Conservation (phyloP, 2,797 vertebrate species). For the Neosilurus mollespiculum region DNA sequence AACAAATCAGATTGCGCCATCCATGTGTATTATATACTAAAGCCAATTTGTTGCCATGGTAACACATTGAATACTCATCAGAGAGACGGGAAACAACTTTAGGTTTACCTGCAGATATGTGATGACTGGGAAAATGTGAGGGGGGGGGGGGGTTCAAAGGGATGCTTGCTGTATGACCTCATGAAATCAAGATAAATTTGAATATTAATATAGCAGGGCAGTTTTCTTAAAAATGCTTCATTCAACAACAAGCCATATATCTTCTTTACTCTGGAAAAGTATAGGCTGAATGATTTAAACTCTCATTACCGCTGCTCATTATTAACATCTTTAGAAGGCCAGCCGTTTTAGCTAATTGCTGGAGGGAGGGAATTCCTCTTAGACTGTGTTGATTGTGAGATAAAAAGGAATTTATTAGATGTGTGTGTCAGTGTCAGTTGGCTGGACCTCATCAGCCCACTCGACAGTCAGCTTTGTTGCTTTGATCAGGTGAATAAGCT, state of each 20-base stretch:
- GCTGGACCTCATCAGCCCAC: conserved; percentile 14
- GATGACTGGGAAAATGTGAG: background rate
- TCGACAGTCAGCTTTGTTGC: background rate
- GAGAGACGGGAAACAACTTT: background rate
- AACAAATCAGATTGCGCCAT: no score
- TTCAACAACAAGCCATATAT: background rate
- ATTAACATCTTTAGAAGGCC: background rate
- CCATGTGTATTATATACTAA: no score
- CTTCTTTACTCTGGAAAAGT: background rate
- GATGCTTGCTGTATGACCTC: no score
- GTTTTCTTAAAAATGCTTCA: background rate
- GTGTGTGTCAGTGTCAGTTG: conserved; percentile 26
- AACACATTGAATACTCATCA: background rate
- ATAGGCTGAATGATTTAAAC: background rate
- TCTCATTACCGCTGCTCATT: background rate
- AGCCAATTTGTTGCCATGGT: background rate
- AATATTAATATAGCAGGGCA: no score
- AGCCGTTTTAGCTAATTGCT: conserved; percentile 26
- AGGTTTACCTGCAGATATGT: background rate
- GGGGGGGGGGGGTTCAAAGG: background rate
- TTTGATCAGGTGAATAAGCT: conserved; percentile 35
- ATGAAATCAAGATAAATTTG: background rate
- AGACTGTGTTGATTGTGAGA: conserved; percentile 58
- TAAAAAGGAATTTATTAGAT: conserved; percentile 67
- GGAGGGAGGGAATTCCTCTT: conserved; percentile 61